A percentile compares a stretch with the other conserved stretches of the same genome.
Evolutionary conservation across 1,140 invertebrate genomes (phyloP).

Genomic region (Argopecten irradians): DNA sequence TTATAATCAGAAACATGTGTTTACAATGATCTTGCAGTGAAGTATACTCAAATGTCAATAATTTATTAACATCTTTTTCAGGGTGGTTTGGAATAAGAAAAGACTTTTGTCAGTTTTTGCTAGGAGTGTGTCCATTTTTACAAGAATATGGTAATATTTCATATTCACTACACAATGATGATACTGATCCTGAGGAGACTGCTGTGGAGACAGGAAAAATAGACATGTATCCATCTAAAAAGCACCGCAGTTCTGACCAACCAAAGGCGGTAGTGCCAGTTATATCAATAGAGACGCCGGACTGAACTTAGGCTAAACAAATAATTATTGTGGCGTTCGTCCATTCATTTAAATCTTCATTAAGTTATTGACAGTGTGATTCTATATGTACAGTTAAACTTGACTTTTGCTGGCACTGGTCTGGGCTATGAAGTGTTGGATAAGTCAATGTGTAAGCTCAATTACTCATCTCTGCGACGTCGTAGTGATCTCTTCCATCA

Average conservation of each 20-base stretch:
- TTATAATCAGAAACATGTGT: not conserved
- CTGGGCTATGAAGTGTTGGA: no score
- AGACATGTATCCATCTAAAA: constrained; percentile 44
- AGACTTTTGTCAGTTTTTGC: constrained; percentile 96
- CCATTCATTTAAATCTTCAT: not conserved
- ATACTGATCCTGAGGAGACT: constrained; percentile 36
- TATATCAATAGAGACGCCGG: constrained; percentile 74
- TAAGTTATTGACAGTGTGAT: not conserved
- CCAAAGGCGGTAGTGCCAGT: constrained; percentile 68
- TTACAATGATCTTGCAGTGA: no score
- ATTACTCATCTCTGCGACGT: no score
- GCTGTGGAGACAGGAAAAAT: constrained; percentile 35
- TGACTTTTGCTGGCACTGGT: not conserved
- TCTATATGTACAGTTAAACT: no score
- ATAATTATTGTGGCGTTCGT: not conserved
- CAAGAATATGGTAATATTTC: constrained; percentile 99
- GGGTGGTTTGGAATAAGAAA: constrained; percentile 99
- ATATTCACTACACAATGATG: constrained; percentile 83
- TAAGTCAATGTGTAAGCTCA: no score
- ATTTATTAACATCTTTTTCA: constrained; percentile 78
- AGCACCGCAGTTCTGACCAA: constrained; percentile 62
- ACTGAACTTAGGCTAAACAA: constrained; percentile 48
- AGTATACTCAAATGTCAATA: not conserved
- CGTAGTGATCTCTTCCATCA: not conserved
- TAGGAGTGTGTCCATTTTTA: constrained; percentile 93